A percentile compares a stretch with the other conserved stretches of the same genome.
These are phyloP conservation scores for Sebastes minor DNA, from an alignment of 2,797 vertebrate genomes.

Conservation along the genomic window DNA sequence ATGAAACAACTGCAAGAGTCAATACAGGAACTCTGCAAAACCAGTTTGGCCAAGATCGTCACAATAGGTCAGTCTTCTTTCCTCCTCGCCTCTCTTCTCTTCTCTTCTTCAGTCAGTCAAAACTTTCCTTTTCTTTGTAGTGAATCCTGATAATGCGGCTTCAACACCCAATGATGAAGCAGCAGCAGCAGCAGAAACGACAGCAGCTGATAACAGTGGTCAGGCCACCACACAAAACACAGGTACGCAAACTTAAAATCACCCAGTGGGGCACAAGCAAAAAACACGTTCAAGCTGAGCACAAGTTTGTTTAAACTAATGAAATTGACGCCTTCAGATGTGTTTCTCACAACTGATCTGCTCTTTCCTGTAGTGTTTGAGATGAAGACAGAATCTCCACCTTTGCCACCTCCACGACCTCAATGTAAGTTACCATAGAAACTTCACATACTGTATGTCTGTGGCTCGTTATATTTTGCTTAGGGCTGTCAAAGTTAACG, in stretches of 20 bases:
- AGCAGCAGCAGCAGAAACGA: background rate
- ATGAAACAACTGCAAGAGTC: slow-evolving; percentile 68
- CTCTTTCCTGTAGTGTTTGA: slow-evolving; percentile 46
- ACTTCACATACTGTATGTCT: background rate
- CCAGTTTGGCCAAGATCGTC: slow-evolving; percentile 63
- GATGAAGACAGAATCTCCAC: slow-evolving; percentile 16
- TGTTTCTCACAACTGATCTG: background rate
- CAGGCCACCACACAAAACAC: slow-evolving; percentile 12
- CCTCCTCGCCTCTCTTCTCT: background rate
- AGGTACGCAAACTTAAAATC: slow-evolving; percentile 30
- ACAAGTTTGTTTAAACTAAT: background rate
- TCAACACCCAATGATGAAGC: slow-evolving; percentile 2
- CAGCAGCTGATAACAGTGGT: background rate
- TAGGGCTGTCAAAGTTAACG: background rate
- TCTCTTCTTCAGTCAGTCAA: background rate
- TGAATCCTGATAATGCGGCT: slow-evolving; percentile 54
- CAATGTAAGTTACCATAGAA: slow-evolving; percentile 31
- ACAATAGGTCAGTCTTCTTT: slow-evolving; percentile 53
- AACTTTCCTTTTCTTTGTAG: slow-evolving; percentile 46
- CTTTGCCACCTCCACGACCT: slow-evolving; percentile 25
- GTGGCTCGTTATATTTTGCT: background rate
- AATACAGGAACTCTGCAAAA: slow-evolving; percentile 69
- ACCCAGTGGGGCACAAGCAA: background rate
- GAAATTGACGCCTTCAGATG: background rate
- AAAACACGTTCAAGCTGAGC: background rate